These are phyloP conservation scores for Phaetusa simplex DNA, from an alignment of 2,113 vertebrate genomes.

Conservation along the genomic window DNA sequence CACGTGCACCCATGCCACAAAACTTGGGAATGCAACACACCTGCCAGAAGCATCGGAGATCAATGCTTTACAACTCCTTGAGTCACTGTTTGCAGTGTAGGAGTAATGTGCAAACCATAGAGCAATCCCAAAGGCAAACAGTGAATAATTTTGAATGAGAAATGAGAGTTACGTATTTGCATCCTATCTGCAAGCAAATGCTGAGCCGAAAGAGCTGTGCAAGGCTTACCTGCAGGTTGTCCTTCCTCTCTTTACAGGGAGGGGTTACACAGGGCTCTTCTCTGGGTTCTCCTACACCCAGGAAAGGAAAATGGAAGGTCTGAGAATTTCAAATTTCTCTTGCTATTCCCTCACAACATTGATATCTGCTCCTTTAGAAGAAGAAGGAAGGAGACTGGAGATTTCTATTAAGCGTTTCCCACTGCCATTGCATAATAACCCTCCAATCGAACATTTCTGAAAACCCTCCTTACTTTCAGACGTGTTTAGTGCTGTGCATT, in stretches of 20 bases:
- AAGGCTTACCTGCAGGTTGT: not conserved
- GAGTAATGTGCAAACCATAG: not conserved
- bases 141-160: not conserved
- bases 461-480: not conserved
- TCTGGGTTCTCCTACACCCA: not conserved
- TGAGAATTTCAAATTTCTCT: not conserved
- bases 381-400: not conserved
- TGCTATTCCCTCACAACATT: not conserved
- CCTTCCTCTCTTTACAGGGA: not conserved
- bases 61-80: not conserved
- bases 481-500: fast-evolving
- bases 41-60: not conserved
- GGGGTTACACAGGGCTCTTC: fast-evolving
- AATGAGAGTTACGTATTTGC: not conserved
- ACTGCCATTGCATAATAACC: not conserved
- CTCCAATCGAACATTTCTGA: fast-evolving
- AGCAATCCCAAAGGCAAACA: not conserved
- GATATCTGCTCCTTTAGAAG: not conserved
- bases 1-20: not conserved
- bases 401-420: not conserved
- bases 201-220: not conserved
- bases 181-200: not conserved
- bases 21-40: not conserved
- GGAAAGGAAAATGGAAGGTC: not conserved
- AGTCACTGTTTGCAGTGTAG: fast-evolving